Evolutionary conservation across 1,140 invertebrate genomes (phyloP), one percentile per base, ranked within the genome.

Genomic region (Trachymyrmex septentrionalis): DNA sequence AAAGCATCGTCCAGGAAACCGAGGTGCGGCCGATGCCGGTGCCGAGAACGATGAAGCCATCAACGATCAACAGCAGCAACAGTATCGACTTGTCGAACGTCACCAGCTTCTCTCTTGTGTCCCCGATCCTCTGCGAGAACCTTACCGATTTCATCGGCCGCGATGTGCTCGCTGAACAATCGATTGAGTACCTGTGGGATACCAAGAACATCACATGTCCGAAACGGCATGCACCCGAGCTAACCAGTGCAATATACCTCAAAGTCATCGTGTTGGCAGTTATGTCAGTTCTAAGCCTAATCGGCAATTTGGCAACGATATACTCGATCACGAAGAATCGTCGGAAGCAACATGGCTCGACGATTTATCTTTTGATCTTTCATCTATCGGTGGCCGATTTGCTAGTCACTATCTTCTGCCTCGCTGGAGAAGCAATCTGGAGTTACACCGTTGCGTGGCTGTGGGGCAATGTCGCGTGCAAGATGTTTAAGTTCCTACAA

Each of bases 401-500:
- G 3, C 94, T 98, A 7, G 98, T 98, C 1, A 97, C 97, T 0
- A 94, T 98, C 55, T 98, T 98, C 93, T 98, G 97, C 92, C 96
- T 98, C 71, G 96, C 96, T 2, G 97, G 97, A 0, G 98, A 98
- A 90, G 97, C 97, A 0, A 95, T 97, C 1, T 98, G 98, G 98
- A 97, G 95, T 21, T 97, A 97, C 67, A 97, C 97, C 0, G 97
- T 98, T 0, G 96, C 97, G 63, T 98, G 98, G 98, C 94, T 97
- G 53, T 97, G 97, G 5, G 98, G 97, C 4, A 97, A 98, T 90
- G 92, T 96, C 1, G 96, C 96, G 38, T 98, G 98, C 93, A 98
- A 98, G 94, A 81, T 97, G 19, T 97, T 98, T 88, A 98, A 98
- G 93, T 98, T 97, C 90, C 93, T 97, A 19, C 97, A 98, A 94